phyloP scores from a whole-genome alignment of 2,113 vertebrate species.

The Proteles cristata region DNA sequence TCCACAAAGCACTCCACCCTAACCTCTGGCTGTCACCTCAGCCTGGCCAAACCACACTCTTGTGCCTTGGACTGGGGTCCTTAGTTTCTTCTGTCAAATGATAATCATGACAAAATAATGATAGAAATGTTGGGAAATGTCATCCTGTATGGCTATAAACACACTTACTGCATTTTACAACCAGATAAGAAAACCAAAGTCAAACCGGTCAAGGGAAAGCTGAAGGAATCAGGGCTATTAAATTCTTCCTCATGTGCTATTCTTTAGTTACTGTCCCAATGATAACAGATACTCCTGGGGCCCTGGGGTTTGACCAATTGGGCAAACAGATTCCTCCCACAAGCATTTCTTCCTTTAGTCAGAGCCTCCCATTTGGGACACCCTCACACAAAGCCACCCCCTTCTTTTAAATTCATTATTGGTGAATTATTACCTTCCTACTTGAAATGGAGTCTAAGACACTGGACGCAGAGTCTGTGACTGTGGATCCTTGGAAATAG shows the following conservation, averaged over 20 bases:
- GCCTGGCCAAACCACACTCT: neutral
- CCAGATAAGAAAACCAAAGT: neutral
- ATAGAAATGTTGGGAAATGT: neutral
- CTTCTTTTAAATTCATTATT: neutral
- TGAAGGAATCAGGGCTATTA: neutral
- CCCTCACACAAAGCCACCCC: neutral
- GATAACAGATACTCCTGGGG: too few species aligned
- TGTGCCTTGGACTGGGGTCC: neutral
- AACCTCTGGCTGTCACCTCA: neutral
- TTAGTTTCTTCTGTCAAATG: neutral
- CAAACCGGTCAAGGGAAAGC: neutral
- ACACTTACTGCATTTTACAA: neutral
- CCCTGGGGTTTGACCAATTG: neutral
- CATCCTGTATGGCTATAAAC: neutral
- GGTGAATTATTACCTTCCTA: slow-evolving; percentile 89
- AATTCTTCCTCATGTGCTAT: neutral
- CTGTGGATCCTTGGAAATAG: slow-evolving; percentile 89
- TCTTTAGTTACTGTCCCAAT: neutral
- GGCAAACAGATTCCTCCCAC: neutral
- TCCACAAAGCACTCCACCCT: neutral
- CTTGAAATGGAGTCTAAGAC: slow-evolving; percentile 86
- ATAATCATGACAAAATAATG: neutral
- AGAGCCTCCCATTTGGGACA: neutral
- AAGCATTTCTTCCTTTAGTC: neutral
- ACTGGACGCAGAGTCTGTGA: slow-evolving; percentile 86